Evolutionary conservation across 2,113 vertebrate genomes (phyloP).

Genomic region (Notarius quadriscutis): DNA sequence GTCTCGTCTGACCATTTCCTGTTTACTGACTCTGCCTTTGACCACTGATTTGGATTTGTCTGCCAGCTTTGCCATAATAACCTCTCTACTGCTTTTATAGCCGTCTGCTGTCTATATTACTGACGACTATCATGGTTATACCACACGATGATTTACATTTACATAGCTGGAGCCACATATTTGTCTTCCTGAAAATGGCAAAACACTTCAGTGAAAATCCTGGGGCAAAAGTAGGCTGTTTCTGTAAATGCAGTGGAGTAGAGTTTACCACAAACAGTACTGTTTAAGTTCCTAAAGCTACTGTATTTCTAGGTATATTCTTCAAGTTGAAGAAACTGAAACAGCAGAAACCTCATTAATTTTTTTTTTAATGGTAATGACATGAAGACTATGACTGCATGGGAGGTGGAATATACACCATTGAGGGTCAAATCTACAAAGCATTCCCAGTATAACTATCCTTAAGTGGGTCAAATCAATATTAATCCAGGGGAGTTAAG

Average conservation of each 20-base stretch:
- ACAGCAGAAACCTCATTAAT: not conserved
- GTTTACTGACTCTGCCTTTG: too few species aligned
- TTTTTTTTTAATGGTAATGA: not conserved
- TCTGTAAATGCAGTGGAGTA: not conserved
- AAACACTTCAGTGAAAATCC: not conserved
- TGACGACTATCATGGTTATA: not conserved
- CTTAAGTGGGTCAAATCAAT: slow-evolving; percentile 17
- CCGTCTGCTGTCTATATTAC: too few species aligned
- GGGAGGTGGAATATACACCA: not conserved
- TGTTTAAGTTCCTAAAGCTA: too few species aligned
- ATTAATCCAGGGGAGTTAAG: slow-evolving; percentile 48
- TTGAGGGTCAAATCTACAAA: slow-evolving; percentile 16
- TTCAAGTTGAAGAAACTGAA: not conserved
- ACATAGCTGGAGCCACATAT: not conserved
- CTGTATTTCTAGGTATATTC: not conserved
- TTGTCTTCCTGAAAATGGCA: not conserved
- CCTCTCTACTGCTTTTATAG: too few species aligned
- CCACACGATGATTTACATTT: not conserved
- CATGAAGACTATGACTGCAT: slow-evolving; percentile 53
- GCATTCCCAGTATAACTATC: not conserved
- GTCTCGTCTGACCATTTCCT: too few species aligned
- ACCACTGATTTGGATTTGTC: too few species aligned
- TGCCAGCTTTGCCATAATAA: too few species aligned
- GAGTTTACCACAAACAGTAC: not conserved
- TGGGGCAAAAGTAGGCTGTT: not conserved